These are phyloP conservation scores for Augochlorella aurata DNA, from an alignment of 2,888 invertebrate species.

Conservation along the genomic window DNA sequence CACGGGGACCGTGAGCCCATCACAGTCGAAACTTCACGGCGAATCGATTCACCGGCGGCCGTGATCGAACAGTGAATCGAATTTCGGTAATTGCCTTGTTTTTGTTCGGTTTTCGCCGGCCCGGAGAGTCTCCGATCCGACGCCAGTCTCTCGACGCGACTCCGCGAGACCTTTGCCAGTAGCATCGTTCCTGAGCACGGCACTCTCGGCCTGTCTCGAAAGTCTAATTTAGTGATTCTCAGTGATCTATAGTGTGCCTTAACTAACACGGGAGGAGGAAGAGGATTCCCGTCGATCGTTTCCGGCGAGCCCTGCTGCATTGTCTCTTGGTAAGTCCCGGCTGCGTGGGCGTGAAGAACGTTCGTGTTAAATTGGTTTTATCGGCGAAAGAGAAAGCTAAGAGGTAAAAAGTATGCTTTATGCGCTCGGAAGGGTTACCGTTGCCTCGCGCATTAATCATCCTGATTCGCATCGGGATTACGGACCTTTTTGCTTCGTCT, in stretches of 20 bases:
- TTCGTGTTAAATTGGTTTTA: background rate
- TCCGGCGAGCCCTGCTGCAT: background rate
- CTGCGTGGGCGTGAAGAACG: constrained; percentile 1
- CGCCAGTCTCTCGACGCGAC: background rate
- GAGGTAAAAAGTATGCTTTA: background rate
- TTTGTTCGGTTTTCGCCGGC: background rate
- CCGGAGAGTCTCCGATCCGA: background rate
- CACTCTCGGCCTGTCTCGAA: background rate
- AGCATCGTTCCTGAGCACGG: no score
- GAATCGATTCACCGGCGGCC: background rate
- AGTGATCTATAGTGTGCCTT: constrained; percentile 58
- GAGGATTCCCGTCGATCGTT: constrained; percentile 41
- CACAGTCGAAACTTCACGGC: background rate
- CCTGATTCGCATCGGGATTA: background rate
- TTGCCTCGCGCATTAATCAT: background rate
- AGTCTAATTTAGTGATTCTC: constrained; percentile 49
- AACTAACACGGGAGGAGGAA: constrained; percentile 22
- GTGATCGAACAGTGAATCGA: constrained; percentile 1
- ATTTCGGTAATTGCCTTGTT: background rate
- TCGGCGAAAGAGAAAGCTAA: background rate
- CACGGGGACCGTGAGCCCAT: background rate
- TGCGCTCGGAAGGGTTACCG: background rate
- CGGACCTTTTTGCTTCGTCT: background rate
- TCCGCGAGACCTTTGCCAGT: no score
- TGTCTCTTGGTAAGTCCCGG: constrained; percentile 45